Percentiles rank a stretch among this genome's conserved stretches.
These are phyloP conservation scores for Neoascia interrupta DNA, from an alignment of 2,888 invertebrate genomes.

Conservation along the genomic window DNA sequence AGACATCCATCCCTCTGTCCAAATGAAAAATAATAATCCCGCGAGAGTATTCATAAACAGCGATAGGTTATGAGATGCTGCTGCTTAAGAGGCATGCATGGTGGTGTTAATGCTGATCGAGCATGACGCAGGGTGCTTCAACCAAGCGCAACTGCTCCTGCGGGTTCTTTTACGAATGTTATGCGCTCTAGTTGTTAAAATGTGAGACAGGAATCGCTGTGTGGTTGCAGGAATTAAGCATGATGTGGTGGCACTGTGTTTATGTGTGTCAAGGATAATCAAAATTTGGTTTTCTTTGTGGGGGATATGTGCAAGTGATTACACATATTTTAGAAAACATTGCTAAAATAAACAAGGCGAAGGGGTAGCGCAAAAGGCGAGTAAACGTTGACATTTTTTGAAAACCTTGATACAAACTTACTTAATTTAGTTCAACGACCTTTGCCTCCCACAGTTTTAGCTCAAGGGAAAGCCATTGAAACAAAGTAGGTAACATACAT, in stretches of 20 bases:
- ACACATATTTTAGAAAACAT: conserved; percentile 28
- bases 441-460: too few species aligned
- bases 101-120: conserved; percentile 60
- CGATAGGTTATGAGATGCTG: conserved; percentile 4
- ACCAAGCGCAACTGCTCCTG: conserved; percentile 44
- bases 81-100: conserved; percentile 11
- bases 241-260: conserved; percentile 33
- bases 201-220: conserved; percentile 48
- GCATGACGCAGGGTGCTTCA: conserved; percentile 56
- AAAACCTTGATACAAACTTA: too few species aligned
- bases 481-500: too few species aligned
- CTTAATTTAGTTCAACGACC: too few species aligned
- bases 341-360: conserved; percentile 37
- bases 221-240: conserved; percentile 35
- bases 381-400: too few species aligned
- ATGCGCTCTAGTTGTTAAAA: too few species aligned
- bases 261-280: conserved; percentile 68
- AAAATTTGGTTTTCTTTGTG: conserved; percentile 53
- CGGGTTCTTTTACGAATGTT: conserved; percentile 59
- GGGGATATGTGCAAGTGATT: conserved; percentile 29
- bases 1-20: conserved; percentile 23
- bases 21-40: conserved; percentile 56
- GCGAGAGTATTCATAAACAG: conserved; percentile 54
- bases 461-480: too few species aligned
- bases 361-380: too few species aligned